Base-by-base conservation (phyloP, 2,888 invertebrate genomes). In the Tetanocera ferruginea region DNA sequence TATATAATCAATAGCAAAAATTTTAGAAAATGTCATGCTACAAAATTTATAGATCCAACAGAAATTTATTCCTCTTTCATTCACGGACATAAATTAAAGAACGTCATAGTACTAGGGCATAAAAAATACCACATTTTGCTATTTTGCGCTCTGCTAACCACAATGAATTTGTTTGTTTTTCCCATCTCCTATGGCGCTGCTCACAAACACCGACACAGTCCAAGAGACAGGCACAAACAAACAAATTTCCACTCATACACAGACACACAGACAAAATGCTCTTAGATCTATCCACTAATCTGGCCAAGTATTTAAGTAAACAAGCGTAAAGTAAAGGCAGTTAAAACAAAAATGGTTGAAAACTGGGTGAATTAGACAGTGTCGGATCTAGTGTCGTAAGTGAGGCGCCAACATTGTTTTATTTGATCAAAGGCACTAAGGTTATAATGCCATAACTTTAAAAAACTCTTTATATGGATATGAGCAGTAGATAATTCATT, bases 241-340 rank as follows among this genome's bases (percentile, higher is more conserved):
- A 23, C 55, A 19, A 25, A 60, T n/a, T n/a, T n/a, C n/a, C 11
- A 23, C 19, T 23, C 49, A 37, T 37, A 34, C 37, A 19, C 69
- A 49, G n/a, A 49, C 11, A 51, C 17, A n/a, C 34, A 28, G 5
- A 34, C 6, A 60, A 60, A 72, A 25, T 25, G 8, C 43, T 57
- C 55, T 37, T 23, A 37, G 37, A 72, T 57, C 55, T 23, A 71
- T 34, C 64, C 72, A 34, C 72, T 72, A 57, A 72, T 72, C 57
- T 43, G 57, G 31, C 57, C 72, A 72, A 72, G 57, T 72, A 72
- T 72, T 72, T 34, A 31, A 57, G 57, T 72, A 72, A 72, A 72
- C 72, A 72, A 72, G 23, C 14, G 19, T 11, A 43, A 11, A 62
- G 25, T 6, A 25, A 17, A 62, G 17, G 60, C 67, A 14, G 23